These are phyloP conservation scores for Microcaecilia unicolor DNA, from an alignment of 2,797 vertebrate species.

Conservation along the genomic window DNA sequence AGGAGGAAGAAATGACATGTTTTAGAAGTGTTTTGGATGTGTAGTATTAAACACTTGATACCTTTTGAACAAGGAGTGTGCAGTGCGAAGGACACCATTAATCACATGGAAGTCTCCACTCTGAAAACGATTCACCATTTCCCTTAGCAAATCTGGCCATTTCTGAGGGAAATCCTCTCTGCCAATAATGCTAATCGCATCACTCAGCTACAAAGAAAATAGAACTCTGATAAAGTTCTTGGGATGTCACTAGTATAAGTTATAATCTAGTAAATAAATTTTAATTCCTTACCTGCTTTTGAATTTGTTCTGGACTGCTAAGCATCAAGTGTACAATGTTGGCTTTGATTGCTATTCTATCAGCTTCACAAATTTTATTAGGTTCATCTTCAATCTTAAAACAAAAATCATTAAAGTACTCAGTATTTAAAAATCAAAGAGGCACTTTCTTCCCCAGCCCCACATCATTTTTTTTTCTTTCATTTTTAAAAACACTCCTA, in stretches of 20 bases:
- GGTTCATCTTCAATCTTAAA: conserved; percentile 86
- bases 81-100: conserved; percentile 90
- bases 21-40: no score
- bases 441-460: no score
- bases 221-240: no score
- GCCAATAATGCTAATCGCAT: conserved; percentile 96
- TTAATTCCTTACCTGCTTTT: conserved; percentile 77
- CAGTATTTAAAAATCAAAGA: not conserved
- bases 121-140: conserved; percentile 95
- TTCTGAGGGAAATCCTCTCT: conserved; percentile 96
- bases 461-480: no score
- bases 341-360: conserved; percentile 88
- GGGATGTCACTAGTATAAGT: no score
- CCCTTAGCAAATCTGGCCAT: conserved; percentile 91
- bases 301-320: conserved; percentile 95
- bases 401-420: conserved; percentile 21
- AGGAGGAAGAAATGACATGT: no score
- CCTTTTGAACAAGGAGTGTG: conserved; percentile 96
- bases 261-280: no score
- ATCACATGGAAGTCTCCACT: conserved; percentile 97
- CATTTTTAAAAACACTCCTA: no score
- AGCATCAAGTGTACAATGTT: conserved; percentile 97
- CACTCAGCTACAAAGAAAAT: conserved; percentile 69
- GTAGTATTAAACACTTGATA: conserved; percentile 23
- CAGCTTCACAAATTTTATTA: conserved; percentile 88